Percentiles rank a stretch among this genome's conserved stretches.
These are phyloP conservation scores for Pygoscelis antarcticus DNA, from an alignment of 2,113 vertebrate species.

Conservation along the genomic window DNA sequence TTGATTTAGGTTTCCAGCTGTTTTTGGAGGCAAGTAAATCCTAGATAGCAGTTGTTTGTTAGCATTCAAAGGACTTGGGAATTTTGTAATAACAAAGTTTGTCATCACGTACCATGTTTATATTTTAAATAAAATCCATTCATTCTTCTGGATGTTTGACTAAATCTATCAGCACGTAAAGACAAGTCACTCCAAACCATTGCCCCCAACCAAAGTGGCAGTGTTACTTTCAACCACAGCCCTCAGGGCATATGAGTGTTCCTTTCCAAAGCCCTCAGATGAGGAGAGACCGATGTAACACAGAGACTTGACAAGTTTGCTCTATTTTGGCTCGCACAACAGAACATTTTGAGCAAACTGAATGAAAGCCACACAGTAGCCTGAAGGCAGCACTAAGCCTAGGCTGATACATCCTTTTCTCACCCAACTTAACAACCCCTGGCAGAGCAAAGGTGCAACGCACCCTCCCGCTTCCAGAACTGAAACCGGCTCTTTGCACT, in stretches of 20 bases:
- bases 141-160: background rate
- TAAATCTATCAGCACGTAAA: background rate
- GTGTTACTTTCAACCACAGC: background rate
- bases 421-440: background rate
- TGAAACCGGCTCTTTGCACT: background rate
- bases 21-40: background rate
- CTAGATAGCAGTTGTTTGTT: background rate
- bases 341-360: background rate
- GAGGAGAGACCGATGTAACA: background rate
- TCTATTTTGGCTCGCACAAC: background rate
- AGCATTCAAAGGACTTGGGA: background rate
- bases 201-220: background rate
- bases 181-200: background rate
- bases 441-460: background rate
- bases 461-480: background rate
- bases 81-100: background rate
- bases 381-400: background rate
- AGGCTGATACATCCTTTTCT: background rate
- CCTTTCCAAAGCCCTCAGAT: background rate
- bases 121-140: conserved; percentile 38
- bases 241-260: background rate
- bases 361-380: rapidly evolving
- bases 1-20: background rate
- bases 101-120: background rate
- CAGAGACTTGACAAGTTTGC: background rate